phyloP scores from a whole-genome alignment of 2,888 invertebrate species.

The Apamea crenata region DNA sequence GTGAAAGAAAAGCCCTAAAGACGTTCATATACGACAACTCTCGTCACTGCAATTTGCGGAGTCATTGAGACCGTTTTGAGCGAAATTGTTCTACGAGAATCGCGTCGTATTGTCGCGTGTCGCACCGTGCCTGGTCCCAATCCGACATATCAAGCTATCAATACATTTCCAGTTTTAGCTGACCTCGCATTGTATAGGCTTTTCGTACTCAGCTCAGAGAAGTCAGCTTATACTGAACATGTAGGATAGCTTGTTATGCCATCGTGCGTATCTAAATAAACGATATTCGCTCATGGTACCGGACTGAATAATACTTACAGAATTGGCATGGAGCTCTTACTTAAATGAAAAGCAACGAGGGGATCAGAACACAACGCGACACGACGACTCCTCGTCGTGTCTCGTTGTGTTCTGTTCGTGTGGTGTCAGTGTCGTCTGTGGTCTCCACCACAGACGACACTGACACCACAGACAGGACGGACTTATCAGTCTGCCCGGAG shows the following conservation, averaged over 20 bases:
- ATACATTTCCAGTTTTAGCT: too few species aligned
- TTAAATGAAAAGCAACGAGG: neutral
- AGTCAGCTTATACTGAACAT: too few species aligned
- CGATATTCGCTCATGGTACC: neutral
- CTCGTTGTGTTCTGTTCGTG: too few species aligned
- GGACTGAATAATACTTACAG: neutral
- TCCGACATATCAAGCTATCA: too few species aligned
- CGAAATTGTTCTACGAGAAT: neutral
- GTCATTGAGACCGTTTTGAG: neutral
- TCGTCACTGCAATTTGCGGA: neutral
- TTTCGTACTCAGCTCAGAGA: too few species aligned
- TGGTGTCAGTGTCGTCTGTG: too few species aligned
- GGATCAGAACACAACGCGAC: neutral
- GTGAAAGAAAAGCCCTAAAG: neutral
- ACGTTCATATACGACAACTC: neutral
- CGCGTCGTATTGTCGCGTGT: neutral
- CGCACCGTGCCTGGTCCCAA: neutral
- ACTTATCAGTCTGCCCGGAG: neutral
- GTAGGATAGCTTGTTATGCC: too few species aligned
- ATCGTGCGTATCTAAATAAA: neutral
- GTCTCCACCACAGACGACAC: too few species aligned
- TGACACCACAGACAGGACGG: too few species aligned
- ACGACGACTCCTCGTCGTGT: too few species aligned
- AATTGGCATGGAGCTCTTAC: neutral
- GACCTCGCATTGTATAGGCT: too few species aligned